Conservation (phyloP, 2,113 vertebrate species). For the Lonchura striata region DNA sequence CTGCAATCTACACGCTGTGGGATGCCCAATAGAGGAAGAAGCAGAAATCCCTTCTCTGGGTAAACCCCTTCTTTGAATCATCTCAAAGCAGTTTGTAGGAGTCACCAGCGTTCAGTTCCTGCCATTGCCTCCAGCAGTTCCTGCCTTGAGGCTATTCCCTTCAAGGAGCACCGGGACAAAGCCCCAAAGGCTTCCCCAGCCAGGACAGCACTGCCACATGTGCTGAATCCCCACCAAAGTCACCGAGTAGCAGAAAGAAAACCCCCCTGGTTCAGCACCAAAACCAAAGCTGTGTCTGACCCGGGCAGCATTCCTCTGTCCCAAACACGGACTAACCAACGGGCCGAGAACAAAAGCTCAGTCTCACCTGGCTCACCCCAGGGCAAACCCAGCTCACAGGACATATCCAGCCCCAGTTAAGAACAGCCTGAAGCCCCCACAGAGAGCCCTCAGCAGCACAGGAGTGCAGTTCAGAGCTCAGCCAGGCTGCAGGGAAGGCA, state of each 20-base stretch:
- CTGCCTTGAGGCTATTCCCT: not conserved
- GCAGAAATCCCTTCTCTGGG: not conserved
- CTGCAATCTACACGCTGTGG: not conserved
- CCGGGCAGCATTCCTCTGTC: not conserved
- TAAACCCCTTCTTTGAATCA: not conserved
- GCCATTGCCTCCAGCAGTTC: not conserved
- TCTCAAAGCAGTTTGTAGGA: not conserved
- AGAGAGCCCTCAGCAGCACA: not conserved
- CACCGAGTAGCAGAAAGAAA: rapidly evolving
- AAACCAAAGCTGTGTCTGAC: not conserved
- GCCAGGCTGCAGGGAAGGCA: not conserved
- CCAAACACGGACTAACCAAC: rapidly evolving
- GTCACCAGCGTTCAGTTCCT: not conserved
- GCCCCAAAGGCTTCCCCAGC: not conserved
- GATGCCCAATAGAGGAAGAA: not conserved
- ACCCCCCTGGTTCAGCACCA: not conserved
- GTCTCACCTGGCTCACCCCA: not conserved
- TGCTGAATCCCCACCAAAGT: not conserved
- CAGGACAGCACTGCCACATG: not conserved
- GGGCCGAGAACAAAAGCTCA: not conserved
- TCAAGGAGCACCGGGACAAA: not conserved
- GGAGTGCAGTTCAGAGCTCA: not conserved
- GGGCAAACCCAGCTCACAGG: not conserved
- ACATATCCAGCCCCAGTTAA: not conserved
- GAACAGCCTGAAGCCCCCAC: not conserved